A percentile compares a stretch with the other conserved stretches of the same genome.
phyloP scores from a whole-genome alignment of 1,140 invertebrate species.

The Drosophila miranda region DNA sequence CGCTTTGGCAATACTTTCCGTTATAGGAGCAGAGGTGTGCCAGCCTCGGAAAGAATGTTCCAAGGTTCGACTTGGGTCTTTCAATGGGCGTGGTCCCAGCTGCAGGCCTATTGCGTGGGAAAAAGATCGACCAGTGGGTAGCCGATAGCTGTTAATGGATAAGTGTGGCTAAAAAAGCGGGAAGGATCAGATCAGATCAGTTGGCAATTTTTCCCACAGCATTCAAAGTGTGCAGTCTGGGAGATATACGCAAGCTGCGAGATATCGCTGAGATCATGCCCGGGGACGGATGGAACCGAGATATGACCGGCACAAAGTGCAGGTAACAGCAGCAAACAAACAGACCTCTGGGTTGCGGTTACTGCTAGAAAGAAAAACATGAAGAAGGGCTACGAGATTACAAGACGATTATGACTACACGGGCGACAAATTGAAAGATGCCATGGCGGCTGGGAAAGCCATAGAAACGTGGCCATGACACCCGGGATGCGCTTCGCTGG shows the following conservation, averaged over 20 bases:
- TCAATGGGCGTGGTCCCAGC: not conserved
- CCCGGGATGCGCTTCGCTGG: constrained; percentile 57
- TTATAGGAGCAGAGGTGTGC: constrained; percentile 41
- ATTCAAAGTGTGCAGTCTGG: constrained; percentile 22
- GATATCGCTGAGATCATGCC: constrained; percentile 33
- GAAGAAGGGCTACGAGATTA: constrained; percentile 49
- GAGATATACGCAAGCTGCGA: constrained; percentile 22
- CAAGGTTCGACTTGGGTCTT: not conserved
- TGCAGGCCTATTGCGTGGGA: constrained; percentile 24
- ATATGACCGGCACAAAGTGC: constrained; percentile 36
- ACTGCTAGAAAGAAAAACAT: not conserved
- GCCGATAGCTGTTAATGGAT: constrained; percentile 4
- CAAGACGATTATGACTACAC: constrained; percentile 59
- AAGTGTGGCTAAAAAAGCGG: constrained; percentile 42
- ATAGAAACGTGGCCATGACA: constrained; percentile 58
- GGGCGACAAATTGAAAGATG: constrained; percentile 71
- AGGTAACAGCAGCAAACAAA: no score
- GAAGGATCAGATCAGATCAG: constrained; percentile 18
- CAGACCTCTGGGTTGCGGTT: no score
- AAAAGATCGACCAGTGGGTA: constrained; percentile 10
- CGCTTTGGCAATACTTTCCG: constrained; percentile 61
- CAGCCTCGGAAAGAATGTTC: constrained; percentile 35
- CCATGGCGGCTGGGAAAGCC: constrained; percentile 46
- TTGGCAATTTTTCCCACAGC: constrained; percentile 30
- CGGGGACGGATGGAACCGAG: constrained; percentile 10